These are phyloP conservation scores for Nyctibius grandis DNA, from an alignment of 2,797 vertebrate species.

Conservation along the genomic window DNA sequence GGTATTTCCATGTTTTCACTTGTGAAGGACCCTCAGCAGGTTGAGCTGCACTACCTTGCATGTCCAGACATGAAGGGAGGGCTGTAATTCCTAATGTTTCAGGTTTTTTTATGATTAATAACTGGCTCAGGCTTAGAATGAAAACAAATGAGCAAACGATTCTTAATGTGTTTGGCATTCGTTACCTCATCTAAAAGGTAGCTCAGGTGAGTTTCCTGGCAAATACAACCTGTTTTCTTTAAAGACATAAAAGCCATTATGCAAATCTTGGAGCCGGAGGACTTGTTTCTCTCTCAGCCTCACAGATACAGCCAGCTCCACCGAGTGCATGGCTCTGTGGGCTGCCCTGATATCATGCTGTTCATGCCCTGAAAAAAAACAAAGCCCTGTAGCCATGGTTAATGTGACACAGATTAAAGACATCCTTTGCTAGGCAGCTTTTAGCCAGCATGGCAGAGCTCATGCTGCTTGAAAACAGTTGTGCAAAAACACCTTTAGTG, in stretches of 20 bases:
- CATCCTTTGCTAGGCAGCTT: neutral
- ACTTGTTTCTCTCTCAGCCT: neutral
- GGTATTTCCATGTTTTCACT: neutral
- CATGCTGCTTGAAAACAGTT: neutral
- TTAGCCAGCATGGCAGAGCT: neutral
- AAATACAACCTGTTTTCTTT: neutral
- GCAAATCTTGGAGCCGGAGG: neutral
- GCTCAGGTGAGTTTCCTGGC: neutral
- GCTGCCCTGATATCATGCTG: neutral
- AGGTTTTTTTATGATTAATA: neutral
- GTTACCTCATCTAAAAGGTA: neutral
- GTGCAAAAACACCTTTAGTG: neutral
- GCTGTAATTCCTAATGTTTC: neutral
- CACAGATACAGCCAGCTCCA: neutral
- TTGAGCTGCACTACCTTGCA: neutral
- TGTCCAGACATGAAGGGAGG: neutral
- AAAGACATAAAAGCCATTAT: neutral
- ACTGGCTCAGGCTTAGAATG: neutral
- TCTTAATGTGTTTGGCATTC: neutral
- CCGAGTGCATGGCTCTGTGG: neutral
- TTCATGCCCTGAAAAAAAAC: neutral
- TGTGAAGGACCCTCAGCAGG: neutral
- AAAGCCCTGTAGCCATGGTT: neutral
- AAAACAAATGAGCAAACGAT: neutral
- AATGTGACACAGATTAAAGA: conserved; percentile 22